Evolutionary conservation across 2,888 invertebrate genomes (phyloP).

Genomic region (Stramonita haemastoma): DNA sequence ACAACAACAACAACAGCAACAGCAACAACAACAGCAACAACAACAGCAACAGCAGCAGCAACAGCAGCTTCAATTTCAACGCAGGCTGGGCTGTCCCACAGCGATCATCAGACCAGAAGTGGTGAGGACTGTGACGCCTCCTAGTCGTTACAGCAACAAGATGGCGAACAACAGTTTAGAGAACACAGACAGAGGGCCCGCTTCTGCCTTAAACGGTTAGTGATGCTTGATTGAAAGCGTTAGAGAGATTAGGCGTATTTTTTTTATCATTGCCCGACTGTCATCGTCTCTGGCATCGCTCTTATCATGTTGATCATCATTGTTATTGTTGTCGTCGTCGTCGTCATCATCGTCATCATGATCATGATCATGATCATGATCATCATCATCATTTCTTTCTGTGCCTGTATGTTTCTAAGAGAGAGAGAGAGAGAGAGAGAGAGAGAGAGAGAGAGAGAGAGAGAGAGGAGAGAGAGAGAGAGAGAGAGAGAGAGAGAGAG

Average conservation of each 20-base stretch:
- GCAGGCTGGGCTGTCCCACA: background rate
- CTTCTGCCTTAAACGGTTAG: background rate
- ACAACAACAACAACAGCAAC: background rate
- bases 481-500: too few species aligned
- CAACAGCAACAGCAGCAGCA: slow-evolving; percentile 19
- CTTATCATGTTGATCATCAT: background rate
- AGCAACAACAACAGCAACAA: slow-evolving; percentile 14
- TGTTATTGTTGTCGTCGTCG: background rate
- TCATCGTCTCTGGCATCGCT: background rate
- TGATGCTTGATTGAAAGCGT: background rate
- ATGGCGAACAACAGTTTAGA: slow-evolving; percentile 39
- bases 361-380: too few species aligned
- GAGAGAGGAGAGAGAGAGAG: too few species aligned
- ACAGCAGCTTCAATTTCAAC: background rate
- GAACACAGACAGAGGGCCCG: slow-evolving; percentile 79
- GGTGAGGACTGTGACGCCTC: background rate
- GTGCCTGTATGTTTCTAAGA: too few species aligned
- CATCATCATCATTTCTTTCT: background rate
- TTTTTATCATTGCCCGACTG: background rate
- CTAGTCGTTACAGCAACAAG: slow-evolving; percentile 42
- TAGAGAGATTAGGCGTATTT: background rate
- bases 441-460: too few species aligned
- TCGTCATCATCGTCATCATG: too few species aligned
- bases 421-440: too few species aligned
- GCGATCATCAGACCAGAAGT: slow-evolving; percentile 39